Evolutionary conservation across 2,888 invertebrate genomes (phyloP).

Genomic region (Myopa testacea): DNA sequence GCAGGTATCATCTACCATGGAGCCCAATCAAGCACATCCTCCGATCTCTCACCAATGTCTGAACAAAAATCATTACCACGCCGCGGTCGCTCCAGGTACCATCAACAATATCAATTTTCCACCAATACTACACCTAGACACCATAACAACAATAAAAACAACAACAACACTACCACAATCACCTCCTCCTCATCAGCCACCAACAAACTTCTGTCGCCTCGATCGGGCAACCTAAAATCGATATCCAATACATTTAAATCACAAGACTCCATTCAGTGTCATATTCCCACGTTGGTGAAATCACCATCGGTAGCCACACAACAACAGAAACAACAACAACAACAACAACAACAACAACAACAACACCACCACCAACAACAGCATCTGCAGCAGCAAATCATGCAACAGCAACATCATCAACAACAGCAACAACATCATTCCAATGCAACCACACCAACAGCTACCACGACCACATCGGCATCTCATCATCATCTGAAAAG

Average conservation of each 20-base stretch:
- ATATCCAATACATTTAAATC: constrained; percentile 68
- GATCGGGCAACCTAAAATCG: constrained; percentile 66
- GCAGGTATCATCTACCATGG: constrained; percentile 81
- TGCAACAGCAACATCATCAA: constrained; percentile 34
- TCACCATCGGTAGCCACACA: constrained; percentile 66
- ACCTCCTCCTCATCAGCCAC: constrained; percentile 52
- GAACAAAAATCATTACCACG: constrained; percentile 81
- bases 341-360: constrained; percentile 46
- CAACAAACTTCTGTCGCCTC: constrained; percentile 67
- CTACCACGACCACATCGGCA: constrained; percentile 37
- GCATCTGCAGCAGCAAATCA: constrained; percentile 38
- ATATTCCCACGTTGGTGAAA: constrained; percentile 67
- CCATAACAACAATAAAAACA: constrained; percentile 67
- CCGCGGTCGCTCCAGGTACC: constrained; percentile 78
- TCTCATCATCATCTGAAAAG: constrained; percentile 33
- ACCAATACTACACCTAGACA: constrained; percentile 71
- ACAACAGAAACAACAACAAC: constrained; percentile 59
- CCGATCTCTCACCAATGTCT: constrained; percentile 82
- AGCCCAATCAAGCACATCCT: constrained; percentile 81
- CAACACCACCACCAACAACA: constrained; percentile 37
- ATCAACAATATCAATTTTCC: constrained; percentile 69
- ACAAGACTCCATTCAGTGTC: constrained; percentile 68
- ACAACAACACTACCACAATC: constrained; percentile 50
- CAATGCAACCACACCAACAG: constrained; percentile 40
- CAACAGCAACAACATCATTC: constrained; percentile 31